Conservation (phyloP, 23 tunicate genomes). For the Clavelina lepadiformis region DNA sequence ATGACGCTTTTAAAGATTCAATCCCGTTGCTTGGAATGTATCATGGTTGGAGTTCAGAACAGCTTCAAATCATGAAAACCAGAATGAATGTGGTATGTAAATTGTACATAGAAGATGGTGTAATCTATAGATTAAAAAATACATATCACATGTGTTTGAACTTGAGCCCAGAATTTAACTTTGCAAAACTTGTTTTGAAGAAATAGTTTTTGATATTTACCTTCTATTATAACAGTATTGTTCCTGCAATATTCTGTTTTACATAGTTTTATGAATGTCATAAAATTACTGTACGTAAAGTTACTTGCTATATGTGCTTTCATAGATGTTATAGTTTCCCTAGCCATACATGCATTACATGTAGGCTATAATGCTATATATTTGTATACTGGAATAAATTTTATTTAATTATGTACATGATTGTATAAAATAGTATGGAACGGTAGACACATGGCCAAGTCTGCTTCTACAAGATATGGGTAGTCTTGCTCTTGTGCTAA, state of each 20-base stretch:
- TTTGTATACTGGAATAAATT: not conserved
- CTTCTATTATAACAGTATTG: too few species aligned
- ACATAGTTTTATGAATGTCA: not conserved
- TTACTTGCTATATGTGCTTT: too few species aligned
- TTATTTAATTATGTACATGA: not conserved
- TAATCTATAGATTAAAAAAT: too few species aligned
- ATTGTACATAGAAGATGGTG: too few species aligned
- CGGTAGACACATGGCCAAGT: not conserved
- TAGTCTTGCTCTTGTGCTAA: slow-evolving; percentile 3
- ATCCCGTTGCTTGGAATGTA: not conserved
- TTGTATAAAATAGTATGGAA: slow-evolving; percentile 9
- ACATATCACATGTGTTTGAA: not conserved
- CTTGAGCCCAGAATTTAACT: not conserved
- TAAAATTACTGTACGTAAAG: too few species aligned
- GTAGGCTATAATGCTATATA: too few species aligned
- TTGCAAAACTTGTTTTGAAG: too few species aligned
- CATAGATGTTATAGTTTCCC: too few species aligned
- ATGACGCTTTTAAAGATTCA: not conserved
- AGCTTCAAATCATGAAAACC: not conserved
- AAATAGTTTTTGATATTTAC: too few species aligned
- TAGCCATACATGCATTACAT: too few species aligned
- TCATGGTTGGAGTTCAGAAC: slow-evolving; percentile 11
- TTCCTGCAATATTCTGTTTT: not conserved
- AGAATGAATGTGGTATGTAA: not conserved
- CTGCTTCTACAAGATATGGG: not conserved